Base-by-base conservation (phyloP, 2,113 vertebrate genomes). In the Aramus guarauna region DNA sequence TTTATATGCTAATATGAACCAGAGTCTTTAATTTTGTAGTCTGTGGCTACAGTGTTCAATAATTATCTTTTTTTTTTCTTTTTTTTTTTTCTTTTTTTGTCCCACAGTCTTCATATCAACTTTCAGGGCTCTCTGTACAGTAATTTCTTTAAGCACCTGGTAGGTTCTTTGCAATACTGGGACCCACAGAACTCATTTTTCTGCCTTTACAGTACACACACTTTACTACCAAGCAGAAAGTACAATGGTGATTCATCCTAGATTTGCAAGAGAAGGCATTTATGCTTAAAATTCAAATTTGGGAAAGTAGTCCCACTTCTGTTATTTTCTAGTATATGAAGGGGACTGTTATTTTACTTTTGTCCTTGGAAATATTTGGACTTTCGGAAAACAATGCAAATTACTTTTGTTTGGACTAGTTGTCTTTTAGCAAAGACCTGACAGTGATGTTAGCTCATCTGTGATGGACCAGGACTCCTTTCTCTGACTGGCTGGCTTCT, bases 1-100 rank as follows among this genome's bases (percentile, higher is more conserved):
- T 94, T 96, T 97, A 91, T 95, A 89, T 94, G 94, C 76, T 94
- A 86, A 94, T 96, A 80, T n/a, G 75, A 88, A 84, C 59, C 1
- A 1, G 52, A 93, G 67, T 80, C 66, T 85, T 92, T 92, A 88
- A 92, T 96, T 94, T 79, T 83, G 67, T 88, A 86, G 88, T 95
- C 79, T 52, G 71, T 80, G 67, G 53, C 74, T 96, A 83, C 15
- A 4, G 34, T 71, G 47, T 86, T 96, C 56, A 86, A 45, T 86
- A 66, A 62, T 74, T 64, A 53, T 60, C 21, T 62, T 48, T 64
- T 45, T 20, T 45, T 30, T 74, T 30, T 30, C 15, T 5, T 23
- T 56, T 22, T 50, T 32, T 45, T 30, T 74, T 30, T 30, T 18
- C 6, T 23, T 56, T 22, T 50, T 32, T 52, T 8, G 3, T 74